Percentiles rank a stretch among this genome's conserved stretches.
Conservation (phyloP, 2,888 invertebrate genomes). For the Catocala sponsa region DNA sequence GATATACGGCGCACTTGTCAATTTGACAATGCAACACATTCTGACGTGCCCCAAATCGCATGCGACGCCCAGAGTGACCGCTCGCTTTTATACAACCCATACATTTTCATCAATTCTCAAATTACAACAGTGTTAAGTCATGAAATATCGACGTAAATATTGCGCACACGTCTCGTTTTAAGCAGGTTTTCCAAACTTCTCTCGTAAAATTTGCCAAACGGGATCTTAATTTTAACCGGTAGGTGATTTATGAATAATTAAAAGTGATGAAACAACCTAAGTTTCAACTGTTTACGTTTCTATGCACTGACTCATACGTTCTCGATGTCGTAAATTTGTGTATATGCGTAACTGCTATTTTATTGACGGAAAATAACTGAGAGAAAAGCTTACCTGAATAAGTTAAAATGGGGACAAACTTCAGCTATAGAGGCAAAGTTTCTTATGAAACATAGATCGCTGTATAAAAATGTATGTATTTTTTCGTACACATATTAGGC, state of each 20-base stretch:
- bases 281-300: conserved; percentile 54
- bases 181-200: conserved; percentile 59
- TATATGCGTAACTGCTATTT: conserved; percentile 38
- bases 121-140: conserved; percentile 52
- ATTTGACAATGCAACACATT: conserved; percentile 50
- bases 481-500: conserved; percentile 31
- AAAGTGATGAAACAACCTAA: conserved; percentile 61
- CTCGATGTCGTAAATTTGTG: conserved; percentile 33
- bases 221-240: conserved; percentile 66
- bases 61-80: conserved; percentile 20
- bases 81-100: conserved; percentile 32
- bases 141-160: conserved; percentile 56
- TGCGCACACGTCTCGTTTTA: conserved; percentile 55
- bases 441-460: conserved; percentile 25
- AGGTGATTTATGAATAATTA: conserved; percentile 71
- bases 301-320: conserved; percentile 52
- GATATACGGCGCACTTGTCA: conserved; percentile 41
- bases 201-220: conserved; percentile 68
- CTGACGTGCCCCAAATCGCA: conserved; percentile 48
- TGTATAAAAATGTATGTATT: conserved; percentile 19
- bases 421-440: conserved; percentile 8
- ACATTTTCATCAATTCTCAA: conserved; percentile 33
- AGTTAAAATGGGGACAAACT: conserved; percentile 16
- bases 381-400: conserved; percentile 25
- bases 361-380: conserved; percentile 22